Conservation (phyloP, 2,113 vertebrate genomes). For the Butorides virescens region DNA sequence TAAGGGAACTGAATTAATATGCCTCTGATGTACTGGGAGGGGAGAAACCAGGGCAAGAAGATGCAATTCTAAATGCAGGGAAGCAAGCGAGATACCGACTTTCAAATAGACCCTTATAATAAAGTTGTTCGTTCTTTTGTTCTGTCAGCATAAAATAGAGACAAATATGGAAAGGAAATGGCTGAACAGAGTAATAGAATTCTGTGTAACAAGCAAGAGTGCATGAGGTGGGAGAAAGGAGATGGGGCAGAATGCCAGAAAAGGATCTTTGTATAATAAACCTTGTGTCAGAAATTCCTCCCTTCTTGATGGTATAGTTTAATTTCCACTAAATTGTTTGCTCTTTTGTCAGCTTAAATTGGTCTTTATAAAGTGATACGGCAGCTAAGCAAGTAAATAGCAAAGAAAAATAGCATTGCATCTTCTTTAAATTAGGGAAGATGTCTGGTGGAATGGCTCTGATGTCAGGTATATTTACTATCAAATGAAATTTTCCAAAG, state of each 20-base stretch:
- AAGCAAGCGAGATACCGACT: neutral
- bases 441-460: neutral
- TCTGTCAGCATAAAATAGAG: neutral
- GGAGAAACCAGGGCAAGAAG: neutral
- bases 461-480: neutral
- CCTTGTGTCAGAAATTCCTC: neutral
- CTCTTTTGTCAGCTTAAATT: neutral
- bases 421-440: neutral
- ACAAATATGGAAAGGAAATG: neutral
- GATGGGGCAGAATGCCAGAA: neutral
- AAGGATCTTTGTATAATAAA: neutral
- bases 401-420: neutral
- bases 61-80: neutral
- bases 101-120: neutral
- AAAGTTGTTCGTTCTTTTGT: neutral
- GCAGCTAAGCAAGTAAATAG: neutral
- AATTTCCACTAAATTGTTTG: neutral
- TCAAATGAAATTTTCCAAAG: neutral
- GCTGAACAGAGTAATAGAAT: neutral
- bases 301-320: neutral
- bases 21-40: neutral
- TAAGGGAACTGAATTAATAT: constrained; percentile 8
- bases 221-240: neutral
- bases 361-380: neutral
- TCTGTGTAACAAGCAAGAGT: neutral